Conservation (phyloP, 2,113 vertebrate genomes). For the Bubo blakistoni region DNA sequence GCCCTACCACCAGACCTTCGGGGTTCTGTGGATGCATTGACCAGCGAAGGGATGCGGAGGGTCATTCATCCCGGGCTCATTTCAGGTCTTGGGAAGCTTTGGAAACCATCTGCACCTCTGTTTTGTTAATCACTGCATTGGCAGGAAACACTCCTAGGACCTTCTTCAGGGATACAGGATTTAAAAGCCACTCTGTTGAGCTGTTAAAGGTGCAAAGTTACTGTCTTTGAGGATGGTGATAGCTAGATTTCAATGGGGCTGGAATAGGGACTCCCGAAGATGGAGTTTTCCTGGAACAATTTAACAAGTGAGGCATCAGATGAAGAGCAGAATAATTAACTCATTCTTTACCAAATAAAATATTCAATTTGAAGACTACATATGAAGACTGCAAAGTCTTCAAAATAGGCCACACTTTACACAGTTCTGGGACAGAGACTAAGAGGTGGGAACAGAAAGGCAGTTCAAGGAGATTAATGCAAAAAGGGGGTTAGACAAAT, state of each 20-base stretch:
- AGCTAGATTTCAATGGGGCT: background rate
- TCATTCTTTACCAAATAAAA: background rate
- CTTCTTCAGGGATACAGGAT: background rate
- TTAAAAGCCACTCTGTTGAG: background rate
- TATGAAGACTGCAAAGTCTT: background rate
- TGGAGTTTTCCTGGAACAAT: background rate
- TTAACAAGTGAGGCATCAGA: background rate
- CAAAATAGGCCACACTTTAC: background rate
- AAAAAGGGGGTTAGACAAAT: background rate
- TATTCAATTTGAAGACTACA: background rate
- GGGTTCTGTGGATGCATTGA: background rate
- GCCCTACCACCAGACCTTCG: fast-evolving
- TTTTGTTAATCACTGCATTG: background rate
- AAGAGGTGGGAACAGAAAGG: background rate
- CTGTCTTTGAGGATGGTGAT: background rate
- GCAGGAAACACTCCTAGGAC: background rate
- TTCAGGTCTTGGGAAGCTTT: background rate
- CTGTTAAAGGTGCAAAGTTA: background rate
- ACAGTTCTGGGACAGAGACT: background rate
- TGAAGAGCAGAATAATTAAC: background rate
- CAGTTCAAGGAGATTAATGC: background rate
- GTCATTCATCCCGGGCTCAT: background rate
- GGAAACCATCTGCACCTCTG: background rate
- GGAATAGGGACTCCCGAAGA: background rate
- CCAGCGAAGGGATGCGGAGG: background rate